Percentiles rank a stretch among this genome's conserved stretches.
phyloP scores from a whole-genome alignment of 2,888 invertebrate species.

The Drosophila yooni region DNA sequence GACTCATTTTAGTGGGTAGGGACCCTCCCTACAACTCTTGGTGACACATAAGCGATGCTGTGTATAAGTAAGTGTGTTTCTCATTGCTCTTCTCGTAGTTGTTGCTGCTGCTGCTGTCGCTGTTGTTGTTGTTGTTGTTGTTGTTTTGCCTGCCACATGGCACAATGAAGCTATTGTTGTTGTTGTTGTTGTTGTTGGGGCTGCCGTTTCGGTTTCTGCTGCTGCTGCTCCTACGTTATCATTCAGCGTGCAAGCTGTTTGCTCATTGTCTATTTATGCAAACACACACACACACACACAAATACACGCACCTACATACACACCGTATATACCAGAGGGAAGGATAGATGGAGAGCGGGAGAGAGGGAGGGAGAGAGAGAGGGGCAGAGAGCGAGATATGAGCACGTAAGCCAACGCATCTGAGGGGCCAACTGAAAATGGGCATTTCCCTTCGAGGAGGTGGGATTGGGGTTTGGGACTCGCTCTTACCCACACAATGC shows the following conservation, averaged over 20 bases:
- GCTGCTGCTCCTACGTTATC: constrained; percentile 67
- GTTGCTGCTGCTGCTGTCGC: constrained; percentile 39
- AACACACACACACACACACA: constrained; percentile 61
- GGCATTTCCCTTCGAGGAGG: constrained; percentile 21
- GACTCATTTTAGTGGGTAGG: constrained; percentile 17
- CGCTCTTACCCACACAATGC: constrained; percentile 43
- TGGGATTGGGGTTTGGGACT: background rate
- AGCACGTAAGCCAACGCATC: constrained; percentile 70
- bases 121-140: constrained; percentile 33
- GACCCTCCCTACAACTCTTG: constrained; percentile 52
- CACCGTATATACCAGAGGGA: constrained; percentile 1
- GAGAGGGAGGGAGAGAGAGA: constrained; percentile 8
- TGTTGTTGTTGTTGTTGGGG: constrained; percentile 37
- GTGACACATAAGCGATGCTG: constrained; percentile 59
- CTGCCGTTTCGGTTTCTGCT: constrained; percentile 52
- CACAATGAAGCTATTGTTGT: constrained; percentile 57
- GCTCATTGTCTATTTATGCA: constrained; percentile 81
- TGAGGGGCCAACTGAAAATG: constrained; percentile 46
- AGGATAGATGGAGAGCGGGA: background rate
- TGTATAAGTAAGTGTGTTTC: constrained; percentile 47
- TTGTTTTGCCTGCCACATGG: constrained; percentile 70
- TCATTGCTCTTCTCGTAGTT: constrained; percentile 25
- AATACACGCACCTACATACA: constrained; percentile 9
- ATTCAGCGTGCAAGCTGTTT: constrained; percentile 81
- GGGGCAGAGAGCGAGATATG: constrained; percentile 44